Base-by-base conservation (phyloP, 2,797 vertebrate species). In the Pangasius sanitwongsei region DNA sequence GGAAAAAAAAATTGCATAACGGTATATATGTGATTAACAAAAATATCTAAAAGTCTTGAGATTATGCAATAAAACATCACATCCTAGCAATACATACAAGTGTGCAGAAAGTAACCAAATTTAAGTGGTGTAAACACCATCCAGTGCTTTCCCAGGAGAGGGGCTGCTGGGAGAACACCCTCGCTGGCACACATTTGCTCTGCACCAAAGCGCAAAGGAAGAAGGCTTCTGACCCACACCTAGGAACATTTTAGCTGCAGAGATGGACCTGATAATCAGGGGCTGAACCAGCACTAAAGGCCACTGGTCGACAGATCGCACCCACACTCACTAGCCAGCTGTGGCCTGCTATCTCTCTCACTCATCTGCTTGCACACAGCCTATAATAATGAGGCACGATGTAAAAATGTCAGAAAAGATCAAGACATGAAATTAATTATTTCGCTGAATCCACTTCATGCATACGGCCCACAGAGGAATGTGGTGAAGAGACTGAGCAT, bases 241-340 rank as follows among this genome's bases (percentile, higher is more conserved):
- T 50, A 50, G 44, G 44, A 50, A 25, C 65, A 85, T 90, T 93
- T 93, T 91, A 92, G 93, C 91, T 89, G 90, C 89, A 92, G 93
- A 94, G 92, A 92, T 92, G 93, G 90, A 88, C 87, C 92, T 61
- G 93, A 94, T 94, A 95, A 95, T 93, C 92, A 92, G 85, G 63
- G 88, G 92, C 93, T 92, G 92, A 94, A 93, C 92, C 92, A 93
- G 91, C 94, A 93, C 89, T 90, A 91, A 94, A 93, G 93, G 94
- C 92, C 92, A 95, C 88, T 75, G 87, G 91, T 92, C 89, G 93
- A 94, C 92, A 92, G 91, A 90, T 89, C 93, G 92, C 90, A 91
- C 91, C 50, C 83, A 91, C 88, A 90, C 61, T 86, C 87, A 89
- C 89, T 59, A 91, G 80, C 86, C 89, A 90, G 91, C 91, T 90